A percentile compares a stretch with the other conserved stretches of the same genome.
phyloP scores from a whole-genome alignment of 2,797 vertebrate genomes.

The Synaphobranchus kaupii region DNA sequence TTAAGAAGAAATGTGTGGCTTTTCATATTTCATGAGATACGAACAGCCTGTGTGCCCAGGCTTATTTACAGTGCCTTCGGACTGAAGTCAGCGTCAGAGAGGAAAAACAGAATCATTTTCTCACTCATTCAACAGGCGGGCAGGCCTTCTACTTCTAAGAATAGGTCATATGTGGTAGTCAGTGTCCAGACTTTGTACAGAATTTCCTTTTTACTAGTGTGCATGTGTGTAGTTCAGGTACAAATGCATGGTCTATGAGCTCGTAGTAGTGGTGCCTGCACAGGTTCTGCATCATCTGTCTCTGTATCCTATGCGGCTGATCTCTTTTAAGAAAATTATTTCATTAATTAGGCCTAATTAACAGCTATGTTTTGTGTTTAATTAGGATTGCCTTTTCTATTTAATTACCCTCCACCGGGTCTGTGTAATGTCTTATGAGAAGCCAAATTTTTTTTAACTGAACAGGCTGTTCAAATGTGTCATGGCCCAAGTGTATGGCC shows the following conservation, averaged over 20 bases:
- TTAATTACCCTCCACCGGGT: neutral
- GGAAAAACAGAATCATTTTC: neutral
- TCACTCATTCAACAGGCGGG: neutral
- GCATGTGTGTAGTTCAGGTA: neutral
- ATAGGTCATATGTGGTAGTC: neutral
- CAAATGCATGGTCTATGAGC: neutral
- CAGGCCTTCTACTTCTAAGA: neutral
- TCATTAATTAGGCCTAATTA: constrained; percentile 8
- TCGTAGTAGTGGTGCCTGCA: neutral
- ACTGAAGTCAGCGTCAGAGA: neutral
- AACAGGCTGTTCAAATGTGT: neutral
- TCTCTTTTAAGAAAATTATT: neutral
- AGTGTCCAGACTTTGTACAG: neutral
- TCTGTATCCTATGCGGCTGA: neutral
- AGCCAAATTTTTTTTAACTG: neutral
- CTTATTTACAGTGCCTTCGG: neutral
- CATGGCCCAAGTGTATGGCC: neutral
- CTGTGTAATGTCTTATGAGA: neutral
- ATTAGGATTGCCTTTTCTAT: neutral
- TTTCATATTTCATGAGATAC: constrained; percentile 44
- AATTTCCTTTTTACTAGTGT: neutral
- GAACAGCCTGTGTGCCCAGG: constrained; percentile 34
- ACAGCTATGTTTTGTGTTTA: neutral
- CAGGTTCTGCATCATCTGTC: neutral
- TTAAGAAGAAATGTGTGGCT: constrained; percentile 10